Evolutionary conservation across 2,888 invertebrate species (phyloP).

Genomic region (Pristionchus fissidentatus): DNA sequence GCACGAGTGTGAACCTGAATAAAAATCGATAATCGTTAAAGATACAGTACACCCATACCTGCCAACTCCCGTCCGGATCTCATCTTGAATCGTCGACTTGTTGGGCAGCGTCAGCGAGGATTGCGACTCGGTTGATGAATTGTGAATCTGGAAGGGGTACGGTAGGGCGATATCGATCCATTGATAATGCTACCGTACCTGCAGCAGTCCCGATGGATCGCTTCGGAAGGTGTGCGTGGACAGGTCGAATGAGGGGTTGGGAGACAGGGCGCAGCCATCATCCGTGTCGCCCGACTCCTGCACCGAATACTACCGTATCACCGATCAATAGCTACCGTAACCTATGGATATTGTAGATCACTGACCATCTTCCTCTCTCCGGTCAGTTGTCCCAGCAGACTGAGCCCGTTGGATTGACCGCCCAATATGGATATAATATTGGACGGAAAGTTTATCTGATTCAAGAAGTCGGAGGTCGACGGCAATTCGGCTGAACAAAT

Average conservation of each 20-base stretch:
- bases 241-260: constrained; percentile 40
- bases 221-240: constrained; percentile 15
- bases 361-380: constrained; percentile 35
- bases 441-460: not conserved
- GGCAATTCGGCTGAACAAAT: constrained; percentile 12
- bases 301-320: not conserved
- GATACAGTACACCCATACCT: not conserved
- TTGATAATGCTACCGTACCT: not conserved
- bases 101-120: constrained; percentile 15
- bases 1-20: constrained; percentile 65
- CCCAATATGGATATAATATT: constrained; percentile 29
- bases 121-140: constrained; percentile 34
- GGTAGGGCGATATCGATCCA: not conserved
- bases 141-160: not conserved
- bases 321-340: not conserved
- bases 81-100: constrained; percentile 41
- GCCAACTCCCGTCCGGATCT: constrained; percentile 30
- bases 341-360: too few relatives aligned
- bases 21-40: not conserved
- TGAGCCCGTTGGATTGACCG: constrained; percentile 23
- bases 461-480: constrained; percentile 1
- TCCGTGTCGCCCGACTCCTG: constrained; percentile 39
- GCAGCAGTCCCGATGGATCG: not conserved
- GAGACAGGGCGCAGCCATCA: constrained; percentile 14
- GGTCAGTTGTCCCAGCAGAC: constrained; percentile 33